Conservation (phyloP, 2,113 vertebrate species). For the Saimiri boliviensis region DNA sequence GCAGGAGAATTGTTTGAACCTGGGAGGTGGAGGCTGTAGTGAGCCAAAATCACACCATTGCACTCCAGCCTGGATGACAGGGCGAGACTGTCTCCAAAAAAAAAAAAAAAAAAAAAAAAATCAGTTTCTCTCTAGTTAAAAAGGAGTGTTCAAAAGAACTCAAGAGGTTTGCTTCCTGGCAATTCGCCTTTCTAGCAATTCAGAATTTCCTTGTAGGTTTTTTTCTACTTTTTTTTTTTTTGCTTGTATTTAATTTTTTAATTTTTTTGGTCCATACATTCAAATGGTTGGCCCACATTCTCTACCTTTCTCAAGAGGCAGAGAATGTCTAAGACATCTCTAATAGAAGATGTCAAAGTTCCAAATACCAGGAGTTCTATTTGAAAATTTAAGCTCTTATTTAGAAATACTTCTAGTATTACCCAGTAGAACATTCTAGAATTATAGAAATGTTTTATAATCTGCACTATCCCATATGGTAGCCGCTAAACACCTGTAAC, state of each 20-base stretch:
- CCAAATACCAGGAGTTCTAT: neutral
- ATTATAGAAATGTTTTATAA: neutral
- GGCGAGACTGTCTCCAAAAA: too few relatives aligned
- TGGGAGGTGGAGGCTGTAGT: too few relatives aligned
- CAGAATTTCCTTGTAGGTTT: neutral
- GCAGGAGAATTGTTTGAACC: too few relatives aligned
- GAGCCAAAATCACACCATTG: too few relatives aligned
- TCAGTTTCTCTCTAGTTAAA: conserved; percentile 35
- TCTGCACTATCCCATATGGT: neutral
- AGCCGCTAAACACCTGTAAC: neutral
- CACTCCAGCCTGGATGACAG: too few relatives aligned
- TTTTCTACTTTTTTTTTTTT: neutral
- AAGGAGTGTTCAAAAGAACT: conserved; percentile 32
- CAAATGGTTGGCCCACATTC: neutral
- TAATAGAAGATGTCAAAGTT: neutral
- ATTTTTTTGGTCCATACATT: too few relatives aligned
- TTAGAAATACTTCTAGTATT: neutral
- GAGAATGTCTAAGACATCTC: neutral
- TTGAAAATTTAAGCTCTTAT: neutral
- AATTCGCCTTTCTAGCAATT: neutral
- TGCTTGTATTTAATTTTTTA: neutral
- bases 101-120: neutral
- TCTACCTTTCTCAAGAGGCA: neutral
- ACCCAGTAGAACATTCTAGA: neutral
- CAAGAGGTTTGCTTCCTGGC: neutral